Base-by-base conservation (phyloP, 2,797 vertebrate species). In the Parauchenoglanis ngamensis region DNA sequence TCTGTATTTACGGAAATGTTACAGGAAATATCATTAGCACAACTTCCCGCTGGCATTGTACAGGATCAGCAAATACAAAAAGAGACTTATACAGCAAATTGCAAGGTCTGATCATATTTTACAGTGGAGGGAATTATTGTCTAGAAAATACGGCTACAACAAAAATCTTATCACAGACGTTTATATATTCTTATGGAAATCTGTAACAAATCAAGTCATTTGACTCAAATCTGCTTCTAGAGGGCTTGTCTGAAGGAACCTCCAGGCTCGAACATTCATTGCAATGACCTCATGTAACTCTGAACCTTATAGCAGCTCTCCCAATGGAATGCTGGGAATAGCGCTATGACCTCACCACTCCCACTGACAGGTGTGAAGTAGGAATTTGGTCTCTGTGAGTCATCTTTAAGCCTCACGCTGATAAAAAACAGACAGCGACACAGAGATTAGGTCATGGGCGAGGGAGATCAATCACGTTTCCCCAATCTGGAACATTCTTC, bases 401-500 rank as follows among this genome's bases (percentile, higher is more conserved):
- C 81, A 54, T 21, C 12, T 76, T 86, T 57, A 68, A 56, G 73
- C 73, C 67, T 83, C 46, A 35, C 23, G 11, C 25, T 73, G 28
- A 63, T 83, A 28, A 17, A 23, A 83, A 13, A 77, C 17, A 65
- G 57, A 46, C 23, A 15, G 13, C 19, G 19, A 44, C 31, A 56
- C 21, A 72, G 63, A 40, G 85, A 54, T 86, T 75, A 89, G 63
- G 25, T 86, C 63, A 89, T 21, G 21, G 21, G 49, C 35, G 67
- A 77, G 8, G 56, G 13, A 46, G 80, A 28, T 67, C 44, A 28
- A 44, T 82, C 61, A 49, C 21, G 40, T 49, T 13, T 17, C 23
- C 12, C 7, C 13, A 8, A 8, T 28, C n/a, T 10, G 19, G 13
- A 28, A 75, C 35, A 76, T 90, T 56, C 52, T 88, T 90, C 89